Evolutionary conservation across 1,140 invertebrate genomes (phyloP).

Genomic region (Portunus trituberculatus): DNA sequence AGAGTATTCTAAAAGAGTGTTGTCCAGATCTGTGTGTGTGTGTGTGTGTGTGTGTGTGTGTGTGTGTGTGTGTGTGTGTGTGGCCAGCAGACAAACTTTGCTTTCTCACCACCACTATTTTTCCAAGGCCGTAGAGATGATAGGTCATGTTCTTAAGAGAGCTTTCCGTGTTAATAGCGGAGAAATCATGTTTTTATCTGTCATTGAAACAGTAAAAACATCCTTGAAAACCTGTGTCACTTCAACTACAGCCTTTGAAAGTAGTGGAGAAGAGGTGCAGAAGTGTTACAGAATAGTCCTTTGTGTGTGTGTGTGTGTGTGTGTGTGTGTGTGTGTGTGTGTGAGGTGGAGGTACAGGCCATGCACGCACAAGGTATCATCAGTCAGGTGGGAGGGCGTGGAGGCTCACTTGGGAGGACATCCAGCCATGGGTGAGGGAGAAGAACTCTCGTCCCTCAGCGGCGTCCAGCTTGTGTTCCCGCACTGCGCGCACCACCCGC

Average conservation of each 20-base stretch:
- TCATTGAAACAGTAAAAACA: too few relatives aligned
- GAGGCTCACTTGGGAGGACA: constrained; percentile 70
- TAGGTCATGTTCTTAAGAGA: neutral
- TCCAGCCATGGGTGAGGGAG: constrained; percentile 73
- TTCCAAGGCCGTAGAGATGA: neutral
- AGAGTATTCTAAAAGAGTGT: neutral
- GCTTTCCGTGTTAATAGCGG: neutral
- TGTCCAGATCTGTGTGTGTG: neutral
- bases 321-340: neutral
- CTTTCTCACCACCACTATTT: neutral
- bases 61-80: neutral
- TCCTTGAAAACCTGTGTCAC: too few relatives aligned
- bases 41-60: neutral
- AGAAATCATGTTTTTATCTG: neutral
- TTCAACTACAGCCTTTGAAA: neutral
- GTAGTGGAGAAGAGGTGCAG: neutral
- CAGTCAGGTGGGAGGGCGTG: neutral
- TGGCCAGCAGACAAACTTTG: neutral
- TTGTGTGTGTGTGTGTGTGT: neutral
- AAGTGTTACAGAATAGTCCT: neutral
- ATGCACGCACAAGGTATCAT: neutral
- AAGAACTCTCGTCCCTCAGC: constrained; percentile 74
- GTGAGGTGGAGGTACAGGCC: neutral
- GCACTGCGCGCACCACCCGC: constrained; percentile 71
- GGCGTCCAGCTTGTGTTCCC: constrained; percentile 64